Evolutionary conservation across 2,113 vertebrate genomes (phyloP).

Genomic region (Craseonycteris thonglongyai): DNA sequence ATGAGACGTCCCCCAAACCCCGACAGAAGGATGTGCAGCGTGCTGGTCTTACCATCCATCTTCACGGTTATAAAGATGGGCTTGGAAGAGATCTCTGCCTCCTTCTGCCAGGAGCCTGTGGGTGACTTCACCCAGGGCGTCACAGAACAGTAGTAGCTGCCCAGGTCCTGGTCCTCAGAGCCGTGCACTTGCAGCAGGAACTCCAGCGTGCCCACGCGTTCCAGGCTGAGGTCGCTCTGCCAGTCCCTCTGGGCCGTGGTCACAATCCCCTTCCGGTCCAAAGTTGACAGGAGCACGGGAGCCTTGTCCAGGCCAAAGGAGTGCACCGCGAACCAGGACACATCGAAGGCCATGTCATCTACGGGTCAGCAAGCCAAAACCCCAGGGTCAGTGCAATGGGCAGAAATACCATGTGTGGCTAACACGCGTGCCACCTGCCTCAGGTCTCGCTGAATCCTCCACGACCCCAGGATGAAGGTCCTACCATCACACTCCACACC

Average conservation of each 20-base stretch:
- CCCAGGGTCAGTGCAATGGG: not conserved
- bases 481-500: not conserved
- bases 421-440: fast-evolving
- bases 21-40: fast-evolving
- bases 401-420: fast-evolving
- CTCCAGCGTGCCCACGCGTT: constrained; percentile 81
- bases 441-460: not conserved
- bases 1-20: not conserved
- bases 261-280: constrained; percentile 89
- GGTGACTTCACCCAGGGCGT: constrained; percentile 89
- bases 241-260: constrained; percentile 81
- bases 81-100: constrained; percentile 82
- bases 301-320: constrained; percentile 78
- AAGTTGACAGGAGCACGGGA: constrained; percentile 75
- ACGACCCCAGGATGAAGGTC: not conserved
- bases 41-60: constrained; percentile 86
- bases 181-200: constrained; percentile 86
- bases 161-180: constrained; percentile 89
- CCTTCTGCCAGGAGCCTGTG: constrained; percentile 86
- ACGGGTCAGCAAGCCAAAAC: not conserved
- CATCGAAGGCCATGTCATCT: constrained; percentile 92
- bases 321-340: constrained; percentile 88
- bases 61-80: constrained; percentile 88
- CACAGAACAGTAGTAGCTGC: constrained; percentile 89
- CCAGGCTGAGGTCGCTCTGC: constrained; percentile 89